Evolutionary conservation across 2,888 invertebrate genomes (phyloP).

Genomic region (Mythimna impura): DNA sequence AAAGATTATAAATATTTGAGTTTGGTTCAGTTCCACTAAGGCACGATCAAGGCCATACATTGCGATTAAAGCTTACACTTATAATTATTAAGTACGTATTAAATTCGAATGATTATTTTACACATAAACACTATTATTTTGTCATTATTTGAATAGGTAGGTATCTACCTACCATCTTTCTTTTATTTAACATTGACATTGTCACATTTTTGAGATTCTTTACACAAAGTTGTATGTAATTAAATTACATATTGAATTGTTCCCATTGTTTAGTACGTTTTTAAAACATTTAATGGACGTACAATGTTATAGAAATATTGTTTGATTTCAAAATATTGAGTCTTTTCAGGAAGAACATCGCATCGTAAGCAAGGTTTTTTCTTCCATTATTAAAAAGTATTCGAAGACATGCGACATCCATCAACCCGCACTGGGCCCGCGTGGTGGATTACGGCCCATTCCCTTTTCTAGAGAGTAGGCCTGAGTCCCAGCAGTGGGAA

Average conservation of each 20-base stretch:
- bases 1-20: constrained; percentile 76
- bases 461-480: no score
- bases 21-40: constrained; percentile 89
- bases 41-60: constrained; percentile 86
- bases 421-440: no score
- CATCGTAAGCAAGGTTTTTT: no score
- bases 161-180: not conserved
- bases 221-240: not conserved
- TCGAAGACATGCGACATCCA: no score
- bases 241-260: not conserved
- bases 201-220: constrained; percentile 19
- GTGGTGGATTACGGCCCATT: no score
- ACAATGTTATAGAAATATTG: not conserved
- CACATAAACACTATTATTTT: constrained; percentile 53
- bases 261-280: constrained; percentile 2
- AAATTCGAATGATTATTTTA: constrained; percentile 37
- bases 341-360: no score
- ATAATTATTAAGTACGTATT: constrained; percentile 47
- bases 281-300: not conserved
- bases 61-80: constrained; percentile 85
- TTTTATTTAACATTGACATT: constrained; percentile 10
- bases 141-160: constrained; percentile 12
- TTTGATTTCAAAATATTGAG: no score
- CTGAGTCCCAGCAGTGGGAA: no score
- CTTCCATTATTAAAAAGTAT: no score